phyloP scores from a whole-genome alignment of 1,140 invertebrate genomes.

The Cardiocondyla obscurior region DNA sequence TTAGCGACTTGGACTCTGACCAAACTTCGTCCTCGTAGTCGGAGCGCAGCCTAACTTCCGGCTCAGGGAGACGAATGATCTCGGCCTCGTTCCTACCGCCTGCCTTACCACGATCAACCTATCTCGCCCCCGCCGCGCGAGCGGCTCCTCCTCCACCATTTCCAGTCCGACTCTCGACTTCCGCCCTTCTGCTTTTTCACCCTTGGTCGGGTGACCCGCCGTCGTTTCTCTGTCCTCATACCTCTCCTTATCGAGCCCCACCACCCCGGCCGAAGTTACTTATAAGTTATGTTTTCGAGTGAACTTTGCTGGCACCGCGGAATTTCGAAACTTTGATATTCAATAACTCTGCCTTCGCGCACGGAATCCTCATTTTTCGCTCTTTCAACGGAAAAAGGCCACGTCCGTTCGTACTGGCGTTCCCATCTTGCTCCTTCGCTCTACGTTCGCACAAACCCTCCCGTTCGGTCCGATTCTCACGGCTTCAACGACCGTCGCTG shows the following conservation, averaged over 20 bases:
- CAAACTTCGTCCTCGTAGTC: constrained; percentile 73
- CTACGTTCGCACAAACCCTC: constrained; percentile 1
- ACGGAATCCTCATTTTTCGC: constrained; percentile 68
- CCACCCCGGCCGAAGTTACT: constrained; percentile 70
- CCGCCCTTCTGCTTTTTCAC: constrained; percentile 73
- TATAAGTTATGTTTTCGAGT: constrained; percentile 80
- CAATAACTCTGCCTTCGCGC: constrained; percentile 72
- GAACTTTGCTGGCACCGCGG: constrained; percentile 77
- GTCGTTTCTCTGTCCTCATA: constrained; percentile 19
- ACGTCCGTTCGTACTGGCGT: constrained; percentile 42
- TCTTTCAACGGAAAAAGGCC: constrained; percentile 64
- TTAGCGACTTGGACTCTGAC: constrained; percentile 78
- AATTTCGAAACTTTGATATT: constrained; percentile 80
- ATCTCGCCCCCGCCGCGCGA: constrained; percentile 16
- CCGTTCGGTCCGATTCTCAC: constrained; percentile 37
- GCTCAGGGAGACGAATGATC: constrained; percentile 76
- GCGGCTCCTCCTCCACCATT: constrained; percentile 33
- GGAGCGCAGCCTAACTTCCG: constrained; percentile 75
- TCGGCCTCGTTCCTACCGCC: constrained; percentile 40
- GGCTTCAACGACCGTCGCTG: constrained; percentile 9
- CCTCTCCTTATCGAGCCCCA: constrained; percentile 42
- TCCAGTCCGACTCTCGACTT: constrained; percentile 56
- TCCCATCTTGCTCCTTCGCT: not conserved
- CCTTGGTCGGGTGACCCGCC: constrained; percentile 62
- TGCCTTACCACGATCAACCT: constrained; percentile 13